These are phyloP conservation scores for Grus americana DNA, from an alignment of 2,113 vertebrate species.

Conservation along the genomic window DNA sequence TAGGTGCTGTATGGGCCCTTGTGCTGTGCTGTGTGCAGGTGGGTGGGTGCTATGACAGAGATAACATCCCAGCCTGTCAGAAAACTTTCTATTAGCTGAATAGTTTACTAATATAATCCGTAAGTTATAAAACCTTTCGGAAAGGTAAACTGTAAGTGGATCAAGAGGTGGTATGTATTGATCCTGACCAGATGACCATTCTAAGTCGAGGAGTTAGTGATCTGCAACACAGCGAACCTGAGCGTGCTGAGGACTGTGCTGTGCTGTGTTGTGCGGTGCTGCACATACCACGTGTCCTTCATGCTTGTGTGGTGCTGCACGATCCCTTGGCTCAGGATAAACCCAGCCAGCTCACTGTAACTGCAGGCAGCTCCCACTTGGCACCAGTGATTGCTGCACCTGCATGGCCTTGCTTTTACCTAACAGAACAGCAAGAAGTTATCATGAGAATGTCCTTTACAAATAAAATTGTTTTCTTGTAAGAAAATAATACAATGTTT, in stretches of 20 bases:
- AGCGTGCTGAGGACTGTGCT: not conserved
- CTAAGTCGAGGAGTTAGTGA: not conserved
- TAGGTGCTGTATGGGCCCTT: not conserved
- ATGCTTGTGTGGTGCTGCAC: not conserved
- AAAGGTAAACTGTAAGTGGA: not conserved
- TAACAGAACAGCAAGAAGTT: not conserved
- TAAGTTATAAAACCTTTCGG: not conserved
- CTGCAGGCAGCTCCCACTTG: not conserved
- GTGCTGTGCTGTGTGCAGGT: not conserved
- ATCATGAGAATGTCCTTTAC: not conserved
- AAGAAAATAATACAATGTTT: not conserved
- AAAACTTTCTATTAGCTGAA: not conserved
- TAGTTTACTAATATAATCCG: not conserved
- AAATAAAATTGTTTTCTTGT: not conserved
- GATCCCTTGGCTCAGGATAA: not conserved
- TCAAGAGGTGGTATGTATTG: not conserved
- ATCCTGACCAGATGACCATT: not conserved
- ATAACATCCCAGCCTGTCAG: not conserved
- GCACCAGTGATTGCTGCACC: no score
- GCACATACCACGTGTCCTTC: no score
- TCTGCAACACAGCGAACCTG: not conserved
- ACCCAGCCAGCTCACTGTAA: not conserved
- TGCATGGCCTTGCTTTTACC: not conserved
- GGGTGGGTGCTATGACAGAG: not conserved
- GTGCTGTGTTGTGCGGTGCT: not conserved